These are phyloP conservation scores for Iguana delicatissima DNA, from an alignment of 2,797 vertebrate genomes.

Conservation along the genomic window DNA sequence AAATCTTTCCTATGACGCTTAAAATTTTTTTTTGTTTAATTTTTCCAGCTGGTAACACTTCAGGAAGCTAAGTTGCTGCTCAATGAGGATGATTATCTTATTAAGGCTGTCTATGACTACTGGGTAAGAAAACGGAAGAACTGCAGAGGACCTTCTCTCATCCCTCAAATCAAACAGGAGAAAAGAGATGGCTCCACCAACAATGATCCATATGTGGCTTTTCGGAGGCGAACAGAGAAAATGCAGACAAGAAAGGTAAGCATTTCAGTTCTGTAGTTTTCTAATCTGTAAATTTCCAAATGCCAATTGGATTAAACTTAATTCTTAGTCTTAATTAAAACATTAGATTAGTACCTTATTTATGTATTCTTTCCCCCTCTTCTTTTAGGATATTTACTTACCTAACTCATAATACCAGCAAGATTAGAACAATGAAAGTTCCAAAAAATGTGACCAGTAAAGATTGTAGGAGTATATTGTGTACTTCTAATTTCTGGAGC, in stretches of 20 bases:
- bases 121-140: constrained; percentile 94
- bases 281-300: constrained; percentile 7
- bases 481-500: neutral
- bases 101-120: constrained; percentile 96
- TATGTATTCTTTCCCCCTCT: neutral
- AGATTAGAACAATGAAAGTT: neutral
- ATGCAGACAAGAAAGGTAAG: constrained; percentile 96
- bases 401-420: neutral
- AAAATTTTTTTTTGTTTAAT: neutral
- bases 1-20: neutral
- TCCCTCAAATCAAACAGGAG: constrained; percentile 91
- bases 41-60: constrained; percentile 88
- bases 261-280: neutral
- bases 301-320: neutral
- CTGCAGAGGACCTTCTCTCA: constrained; percentile 88
- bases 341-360: neutral
- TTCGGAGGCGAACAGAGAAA: constrained; percentile 93
- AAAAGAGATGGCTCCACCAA: constrained; percentile 93
- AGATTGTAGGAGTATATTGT: neutral
- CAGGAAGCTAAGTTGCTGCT: constrained; percentile 92
- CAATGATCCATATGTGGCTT: constrained; percentile 93
- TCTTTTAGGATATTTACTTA: neutral
- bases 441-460: neutral
- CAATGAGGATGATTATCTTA: constrained; percentile 94
- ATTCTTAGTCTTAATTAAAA: fast-evolving